Conservation (phyloP, 2,113 vertebrate genomes). For the Rhipidura dahli region DNA sequence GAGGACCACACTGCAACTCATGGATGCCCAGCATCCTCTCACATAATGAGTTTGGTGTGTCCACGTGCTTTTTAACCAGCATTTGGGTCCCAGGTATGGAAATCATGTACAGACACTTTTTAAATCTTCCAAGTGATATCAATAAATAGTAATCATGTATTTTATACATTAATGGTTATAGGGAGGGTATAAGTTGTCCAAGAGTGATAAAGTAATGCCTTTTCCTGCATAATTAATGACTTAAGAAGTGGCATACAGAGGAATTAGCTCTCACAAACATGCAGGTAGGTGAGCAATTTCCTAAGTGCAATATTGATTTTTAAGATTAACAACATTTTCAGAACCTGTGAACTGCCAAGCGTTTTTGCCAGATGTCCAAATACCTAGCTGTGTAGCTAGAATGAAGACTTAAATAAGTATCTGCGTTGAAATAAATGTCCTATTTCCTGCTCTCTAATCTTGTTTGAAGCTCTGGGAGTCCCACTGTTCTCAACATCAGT, state of each 20-base stretch:
- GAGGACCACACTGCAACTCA: not conserved
- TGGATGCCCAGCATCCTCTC: not conserved
- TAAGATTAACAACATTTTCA: slow-evolving; percentile 63
- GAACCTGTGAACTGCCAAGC: not conserved
- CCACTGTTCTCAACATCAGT: not conserved
- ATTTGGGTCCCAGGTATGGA: not conserved
- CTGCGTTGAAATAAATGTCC: slow-evolving; percentile 54
- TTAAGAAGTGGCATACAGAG: not conserved
- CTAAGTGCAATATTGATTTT: slow-evolving; percentile 55
- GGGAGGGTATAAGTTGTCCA: not conserved
- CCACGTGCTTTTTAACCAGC: not conserved
- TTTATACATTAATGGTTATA: not conserved
- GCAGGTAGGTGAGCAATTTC: slow-evolving; percentile 15
- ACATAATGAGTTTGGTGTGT: not conserved
- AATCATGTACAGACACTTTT: not conserved
- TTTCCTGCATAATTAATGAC: not conserved
- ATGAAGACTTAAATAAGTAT: slow-evolving; percentile 46
- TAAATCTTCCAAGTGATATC: not conserved
- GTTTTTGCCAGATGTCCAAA: slow-evolving; percentile 28
- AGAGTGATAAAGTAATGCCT: not conserved
- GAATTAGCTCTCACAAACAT: slow-evolving; percentile 13
- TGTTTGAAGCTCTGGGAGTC: slow-evolving; percentile 47
- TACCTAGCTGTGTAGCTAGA: not conserved
- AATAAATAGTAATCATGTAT: not conserved
- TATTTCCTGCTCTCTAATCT: slow-evolving; percentile 57